Evolutionary conservation across 2,113 vertebrate species (phyloP), one percentile per base, ranked within the genome.

Genomic region (Otolemur garnettii): DNA sequence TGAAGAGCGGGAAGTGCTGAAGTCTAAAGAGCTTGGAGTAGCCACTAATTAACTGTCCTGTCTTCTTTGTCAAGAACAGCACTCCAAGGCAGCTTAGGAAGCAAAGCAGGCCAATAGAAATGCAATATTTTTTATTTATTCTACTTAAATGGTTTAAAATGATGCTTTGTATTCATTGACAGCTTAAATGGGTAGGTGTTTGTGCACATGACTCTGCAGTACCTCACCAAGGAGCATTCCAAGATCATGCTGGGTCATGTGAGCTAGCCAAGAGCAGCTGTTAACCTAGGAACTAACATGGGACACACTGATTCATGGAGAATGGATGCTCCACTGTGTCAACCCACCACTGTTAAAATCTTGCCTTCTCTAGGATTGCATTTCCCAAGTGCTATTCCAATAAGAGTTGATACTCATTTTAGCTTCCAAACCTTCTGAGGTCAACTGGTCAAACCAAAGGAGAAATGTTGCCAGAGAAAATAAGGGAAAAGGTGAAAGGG

Each of bases 111-210:
- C 94, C 94, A 97, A 98, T 79, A 97, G 98, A 96, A 98, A 98
- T 98, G 98, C 98, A 98, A 98, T 98, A 93, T 98, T 98, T 84
- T 97, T 97, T 97, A 98, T 98, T 99, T 98, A 98, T 98, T 98
- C 92, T 96, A 60, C 42, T 33, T 95, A 88, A 28, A n/a, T 62
- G 92, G 57, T 82, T 94, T 85, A 50, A 91, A 88, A 90, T 53
- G 60, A 95, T 62, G 1, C 38, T n/a, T 62, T 83, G 75, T 96
- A 96, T 98, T 98, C 98, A 97, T 98, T 96, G 87, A 90, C 79
- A 97, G 85, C 95, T 69, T 68, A 87, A 60, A 35, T 60, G 7
- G 17, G 26, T 28, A 50, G 28, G 0, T 2, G 0, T 30, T 87
- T 60, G 60, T 7, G 9, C 50, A 74, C n/a, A 6, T 21, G 72